Evolutionary conservation across 2,888 invertebrate genomes (phyloP), one percentile per base, ranked within the genome.

Genomic region (Drosophila gaucha): DNA sequence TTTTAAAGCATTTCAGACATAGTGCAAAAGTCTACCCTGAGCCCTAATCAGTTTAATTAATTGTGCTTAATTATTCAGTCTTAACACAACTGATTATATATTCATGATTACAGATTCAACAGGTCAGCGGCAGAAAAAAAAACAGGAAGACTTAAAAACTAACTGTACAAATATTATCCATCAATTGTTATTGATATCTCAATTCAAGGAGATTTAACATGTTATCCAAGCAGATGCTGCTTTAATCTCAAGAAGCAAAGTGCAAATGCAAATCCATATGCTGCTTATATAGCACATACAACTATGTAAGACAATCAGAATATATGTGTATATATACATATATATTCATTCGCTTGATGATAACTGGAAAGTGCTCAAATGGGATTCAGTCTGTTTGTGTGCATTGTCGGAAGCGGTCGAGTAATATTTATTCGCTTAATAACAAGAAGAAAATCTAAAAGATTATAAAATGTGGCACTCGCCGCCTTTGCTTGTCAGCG

Each of bases 401-500:
- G 59, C 57, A 58, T 67, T 58, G 77, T 51, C 59, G 57, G 63
- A 52, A 68, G 44, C 71, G 60, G 86, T 70, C 67, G 77, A 20
- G 33, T 44, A 31, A 64, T 57, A 33, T 35, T 63, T 52, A 49
- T 47, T 44, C 56, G 51, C 41, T 38, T 20, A 22, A 41, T 12
- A 39, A 30, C 54, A 49, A 71, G 39, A 39, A 26, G 28, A 59
- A 47, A 67, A 74, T 57, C 71, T 66, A 67, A 78, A 16, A 78
- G 66, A 68, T 68, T 62, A 73, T 62, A 71, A 26, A 16, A 84
- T 86, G 83, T 62, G 83, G 80, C 83, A 82, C 55, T 75, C 80
- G 72, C 14, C 76, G 72, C 68, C 69, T 51, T 60, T 76, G 79
- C 60, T 80, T 62, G 68, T 57, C 75, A 69, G 80, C 78, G 62